Evolutionary conservation across 2,797 vertebrate genomes (phyloP).

Genomic region (Microctenopoma lineatum): DNA sequence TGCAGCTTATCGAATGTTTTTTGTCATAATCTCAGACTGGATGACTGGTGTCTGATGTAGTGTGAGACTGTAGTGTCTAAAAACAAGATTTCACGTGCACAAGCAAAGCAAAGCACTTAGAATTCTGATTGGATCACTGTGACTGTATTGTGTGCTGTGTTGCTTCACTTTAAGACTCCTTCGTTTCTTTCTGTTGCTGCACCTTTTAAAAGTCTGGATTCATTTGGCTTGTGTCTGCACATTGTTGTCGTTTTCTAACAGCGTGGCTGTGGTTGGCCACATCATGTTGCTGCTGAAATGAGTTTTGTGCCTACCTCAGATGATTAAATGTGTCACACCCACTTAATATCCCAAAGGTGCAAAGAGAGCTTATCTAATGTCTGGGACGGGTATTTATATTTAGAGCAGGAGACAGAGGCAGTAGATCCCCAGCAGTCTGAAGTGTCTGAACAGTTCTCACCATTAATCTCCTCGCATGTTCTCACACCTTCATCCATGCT

Average conservation of each 20-base stretch:
- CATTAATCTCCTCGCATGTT: conserved; percentile 51
- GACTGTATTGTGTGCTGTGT: not conserved
- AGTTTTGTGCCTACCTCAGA: conserved; percentile 3
- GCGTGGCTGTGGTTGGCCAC: conserved; percentile 12
- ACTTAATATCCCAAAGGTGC: conserved; percentile 19
- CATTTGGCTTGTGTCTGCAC: conserved; percentile 14
- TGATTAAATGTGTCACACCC: not conserved
- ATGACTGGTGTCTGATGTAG: not conserved
- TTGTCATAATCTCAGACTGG: not conserved
- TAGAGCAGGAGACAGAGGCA: conserved; percentile 4
- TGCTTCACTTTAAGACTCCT: not conserved
- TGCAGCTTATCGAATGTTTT: conserved; percentile 8
- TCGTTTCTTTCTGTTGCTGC: not conserved
- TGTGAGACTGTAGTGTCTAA: not conserved
- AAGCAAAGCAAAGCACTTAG: not conserved
- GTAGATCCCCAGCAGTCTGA: conserved; percentile 8
- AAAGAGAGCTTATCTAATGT: conserved; percentile 1
- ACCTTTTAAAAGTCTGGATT: not conserved
- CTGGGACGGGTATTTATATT: conserved; percentile 28
- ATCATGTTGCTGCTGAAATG: conserved; percentile 18
- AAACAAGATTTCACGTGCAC: conserved; percentile 10
- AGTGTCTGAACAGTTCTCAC: conserved; percentile 9
- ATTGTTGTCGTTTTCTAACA: conserved; percentile 13
- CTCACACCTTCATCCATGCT: conserved; percentile 4
- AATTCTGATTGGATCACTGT: not conserved